Base-by-base conservation (phyloP, 1,140 invertebrate species). In the Bombus confusus region DNA sequence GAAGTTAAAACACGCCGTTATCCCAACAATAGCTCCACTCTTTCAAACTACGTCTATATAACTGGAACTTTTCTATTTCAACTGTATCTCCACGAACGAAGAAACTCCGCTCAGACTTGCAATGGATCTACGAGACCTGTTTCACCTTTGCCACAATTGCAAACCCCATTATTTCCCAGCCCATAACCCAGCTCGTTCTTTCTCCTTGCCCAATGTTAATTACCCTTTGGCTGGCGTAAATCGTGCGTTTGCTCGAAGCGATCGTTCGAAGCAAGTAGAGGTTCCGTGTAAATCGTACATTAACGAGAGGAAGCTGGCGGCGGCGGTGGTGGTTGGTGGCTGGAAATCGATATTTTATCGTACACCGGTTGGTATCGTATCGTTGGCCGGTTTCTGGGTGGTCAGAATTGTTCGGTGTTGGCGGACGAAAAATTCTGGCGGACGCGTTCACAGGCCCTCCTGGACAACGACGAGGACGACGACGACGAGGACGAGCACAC, bases 351-450 rank as follows among this genome's bases (percentile, higher is more conserved):
- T 85, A 85, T 85, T 85, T 85, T 85, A 80, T 85, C 83, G 83
- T 28, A 47, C 43, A 34, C 41, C 34, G 59, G 59, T 34, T 25
- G 66, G 52, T 31, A 52, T 77, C 76, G 83, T 69, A 62, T 80
- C 77, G 75, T 66, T 87, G 77, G 78, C 57, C 37, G 87, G 83
- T 64, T 87, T 81, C 88, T 88, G 87, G 87, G 88, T 89, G 88
- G 88, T 88, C 87, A 86, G 77, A 77, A 84, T 89, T 89, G 66
- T 89, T 90, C 88, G 88, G 85, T 77, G 68, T 57, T 62, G 64
- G 75, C 83, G 71, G 15, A 52, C 43, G 87, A 89, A 89, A 90
- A 80, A 80, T 89, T 84, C 85, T 77, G 66, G 31, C 69, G 77
- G 72, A 80, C 88, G 80, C 76, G 77, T 87, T 90, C 59, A 83